Conservation (phyloP, 2,888 invertebrate genomes). For the Acanthococcus lagerstroemiae region DNA sequence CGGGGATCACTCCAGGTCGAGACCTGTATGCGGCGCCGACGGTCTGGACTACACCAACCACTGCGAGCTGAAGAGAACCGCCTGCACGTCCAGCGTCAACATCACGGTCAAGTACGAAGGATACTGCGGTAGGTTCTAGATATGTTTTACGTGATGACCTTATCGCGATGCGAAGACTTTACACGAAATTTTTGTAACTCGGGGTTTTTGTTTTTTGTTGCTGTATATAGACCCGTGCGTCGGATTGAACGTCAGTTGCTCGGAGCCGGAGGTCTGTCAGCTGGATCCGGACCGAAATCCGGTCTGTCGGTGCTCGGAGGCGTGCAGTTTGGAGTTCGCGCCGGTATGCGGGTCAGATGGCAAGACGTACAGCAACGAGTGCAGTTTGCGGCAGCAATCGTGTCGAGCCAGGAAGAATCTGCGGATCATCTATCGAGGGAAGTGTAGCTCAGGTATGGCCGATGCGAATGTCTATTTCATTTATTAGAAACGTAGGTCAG, state of each 20-base stretch:
- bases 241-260: slow-evolving; percentile 54
- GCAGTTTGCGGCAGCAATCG: slow-evolving; percentile 64
- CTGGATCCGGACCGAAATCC: slow-evolving; percentile 67
- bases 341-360: slow-evolving; percentile 70
- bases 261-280: slow-evolving; percentile 70
- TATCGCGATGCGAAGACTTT: too few relatives aligned
- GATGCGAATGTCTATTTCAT: too few relatives aligned
- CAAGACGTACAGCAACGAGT: slow-evolving; percentile 71
- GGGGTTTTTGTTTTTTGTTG: not conserved
- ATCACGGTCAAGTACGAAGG: slow-evolving; percentile 73
- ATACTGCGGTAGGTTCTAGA: slow-evolving; percentile 68
- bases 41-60: slow-evolving; percentile 73
- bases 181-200: not conserved
- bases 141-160: too few relatives aligned
- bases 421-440: slow-evolving; percentile 68
- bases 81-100: slow-evolving; percentile 63
- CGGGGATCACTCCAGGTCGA: slow-evolving; percentile 68
- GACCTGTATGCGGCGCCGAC: slow-evolving; percentile 71
- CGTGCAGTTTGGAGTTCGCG: slow-evolving; percentile 62
- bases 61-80: slow-evolving; percentile 70
- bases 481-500: too few relatives aligned
- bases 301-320: slow-evolving; percentile 67
- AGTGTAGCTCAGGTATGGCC: slow-evolving; percentile 71
- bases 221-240: slow-evolving; percentile 69
- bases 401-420: slow-evolving; percentile 64